Evolutionary conservation across 2,113 vertebrate species (phyloP).

Genomic region (Castor canadensis): DNA sequence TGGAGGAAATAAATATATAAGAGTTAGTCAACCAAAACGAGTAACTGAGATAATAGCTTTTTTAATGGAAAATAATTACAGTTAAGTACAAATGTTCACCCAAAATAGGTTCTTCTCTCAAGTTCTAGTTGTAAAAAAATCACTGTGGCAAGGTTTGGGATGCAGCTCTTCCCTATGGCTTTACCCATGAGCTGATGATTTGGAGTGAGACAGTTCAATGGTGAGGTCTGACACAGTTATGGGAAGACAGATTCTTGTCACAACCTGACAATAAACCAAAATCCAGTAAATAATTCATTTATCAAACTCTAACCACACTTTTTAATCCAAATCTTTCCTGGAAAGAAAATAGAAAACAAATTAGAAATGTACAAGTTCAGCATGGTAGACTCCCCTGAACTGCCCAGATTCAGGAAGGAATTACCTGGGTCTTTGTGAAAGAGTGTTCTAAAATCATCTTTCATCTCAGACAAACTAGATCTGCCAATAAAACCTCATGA

Average conservation of each 20-base stretch:
- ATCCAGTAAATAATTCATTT: neutral
- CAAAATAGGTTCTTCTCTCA: constrained; percentile 14
- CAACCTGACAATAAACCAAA: neutral
- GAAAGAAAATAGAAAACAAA: neutral
- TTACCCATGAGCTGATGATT: no score
- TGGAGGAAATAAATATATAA: neutral
- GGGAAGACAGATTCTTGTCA: neutral
- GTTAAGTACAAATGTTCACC: neutral
- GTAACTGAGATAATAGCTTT: constrained; percentile 11
- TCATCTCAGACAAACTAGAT: neutral
- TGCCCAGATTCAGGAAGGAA: neutral
- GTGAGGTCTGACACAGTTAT: no score
- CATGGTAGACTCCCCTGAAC: accelerated
- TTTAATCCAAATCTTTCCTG: neutral
- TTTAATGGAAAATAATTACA: constrained; percentile 36
- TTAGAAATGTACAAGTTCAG: neutral
- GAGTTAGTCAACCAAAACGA: constrained; percentile 5
- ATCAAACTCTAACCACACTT: neutral
- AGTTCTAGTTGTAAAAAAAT: neutral
- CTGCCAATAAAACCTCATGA: neutral
- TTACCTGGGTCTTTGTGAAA: neutral
- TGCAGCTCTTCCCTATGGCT: neutral
- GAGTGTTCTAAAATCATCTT: neutral
- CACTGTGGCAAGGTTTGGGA: neutral
- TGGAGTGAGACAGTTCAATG: neutral